These are phyloP conservation scores for Clistopyga incitator DNA, from an alignment of 2,888 invertebrate species.

Conservation along the genomic window DNA sequence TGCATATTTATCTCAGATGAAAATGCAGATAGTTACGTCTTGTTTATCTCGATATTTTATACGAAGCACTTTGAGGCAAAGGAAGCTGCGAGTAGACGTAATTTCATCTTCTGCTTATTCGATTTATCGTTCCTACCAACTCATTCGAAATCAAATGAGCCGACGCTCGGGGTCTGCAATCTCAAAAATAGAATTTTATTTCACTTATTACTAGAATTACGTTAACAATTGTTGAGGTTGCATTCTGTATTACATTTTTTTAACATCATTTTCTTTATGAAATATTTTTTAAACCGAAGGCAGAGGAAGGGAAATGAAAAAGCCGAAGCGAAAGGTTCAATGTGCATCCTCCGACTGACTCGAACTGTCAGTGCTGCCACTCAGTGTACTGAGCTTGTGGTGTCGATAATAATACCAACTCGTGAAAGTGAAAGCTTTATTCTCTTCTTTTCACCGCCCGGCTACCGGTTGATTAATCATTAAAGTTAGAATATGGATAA, in stretches of 20 bases:
- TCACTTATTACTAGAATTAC: neutral
- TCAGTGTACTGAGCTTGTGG: neutral
- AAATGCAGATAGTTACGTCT: neutral
- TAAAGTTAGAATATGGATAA: neutral
- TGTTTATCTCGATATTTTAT: neutral
- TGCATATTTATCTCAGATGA: neutral
- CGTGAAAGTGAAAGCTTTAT: too few species aligned
- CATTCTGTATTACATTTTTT: too few species aligned
- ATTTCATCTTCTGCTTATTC: constrained; percentile 5
- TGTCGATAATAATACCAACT: neutral
- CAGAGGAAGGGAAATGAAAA: neutral
- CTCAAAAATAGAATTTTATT: neutral
- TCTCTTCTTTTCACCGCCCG: neutral
- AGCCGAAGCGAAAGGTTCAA: neutral
- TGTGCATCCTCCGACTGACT: neutral
- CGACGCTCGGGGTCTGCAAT: neutral
- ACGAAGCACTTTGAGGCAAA: neutral
- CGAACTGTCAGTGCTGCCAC: neutral
- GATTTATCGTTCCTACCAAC: neutral
- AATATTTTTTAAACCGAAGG: neutral
- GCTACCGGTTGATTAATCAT: neutral
- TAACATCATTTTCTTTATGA: too few species aligned
- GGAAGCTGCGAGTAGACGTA: neutral
- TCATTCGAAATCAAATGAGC: neutral
- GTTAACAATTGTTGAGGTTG: constrained; percentile 5